Evolutionary conservation across 2,888 invertebrate genomes (phyloP).

Genomic region (Eristalis pertinax): DNA sequence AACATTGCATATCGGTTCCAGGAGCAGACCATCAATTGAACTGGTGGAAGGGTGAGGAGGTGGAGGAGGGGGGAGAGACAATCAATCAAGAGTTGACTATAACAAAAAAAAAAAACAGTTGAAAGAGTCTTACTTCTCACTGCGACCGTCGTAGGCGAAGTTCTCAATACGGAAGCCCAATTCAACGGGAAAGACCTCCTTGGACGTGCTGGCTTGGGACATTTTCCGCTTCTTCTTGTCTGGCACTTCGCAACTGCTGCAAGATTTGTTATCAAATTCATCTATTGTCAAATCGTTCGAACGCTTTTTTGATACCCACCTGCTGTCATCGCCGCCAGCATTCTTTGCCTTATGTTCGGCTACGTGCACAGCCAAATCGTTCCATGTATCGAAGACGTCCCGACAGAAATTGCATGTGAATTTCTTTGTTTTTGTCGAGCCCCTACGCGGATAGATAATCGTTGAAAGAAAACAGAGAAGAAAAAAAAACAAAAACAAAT

Average conservation of each 20-base stretch:
- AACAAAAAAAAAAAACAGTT: too few species aligned
- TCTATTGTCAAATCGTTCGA: too few species aligned
- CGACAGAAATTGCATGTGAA: slow-evolving; percentile 63
- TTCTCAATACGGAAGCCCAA: slow-evolving; percentile 43
- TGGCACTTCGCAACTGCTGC: slow-evolving; percentile 51
- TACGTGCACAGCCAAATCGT: slow-evolving; percentile 44
- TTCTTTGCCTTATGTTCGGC: slow-evolving; percentile 51
- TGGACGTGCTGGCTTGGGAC: slow-evolving; percentile 60
- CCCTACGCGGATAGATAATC: background rate
- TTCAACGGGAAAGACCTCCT: slow-evolving; percentile 46
- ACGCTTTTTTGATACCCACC: slow-evolving; percentile 3
- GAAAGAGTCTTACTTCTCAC: slow-evolving; percentile 54
- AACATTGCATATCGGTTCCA: slow-evolving; percentile 67
- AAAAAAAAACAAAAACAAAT: background rate
- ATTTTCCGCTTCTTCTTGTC: slow-evolving; percentile 61
- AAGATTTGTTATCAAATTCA: background rate
- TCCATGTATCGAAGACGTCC: slow-evolving; percentile 59
- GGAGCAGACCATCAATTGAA: slow-evolving; percentile 58
- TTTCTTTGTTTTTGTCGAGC: slow-evolving; percentile 31
- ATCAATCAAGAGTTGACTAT: too few species aligned
- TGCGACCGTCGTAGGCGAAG: slow-evolving; percentile 36
- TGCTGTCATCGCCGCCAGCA: slow-evolving; percentile 36
- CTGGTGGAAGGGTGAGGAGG: background rate
- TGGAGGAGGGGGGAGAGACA: background rate
- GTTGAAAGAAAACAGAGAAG: background rate